These are phyloP conservation scores for Cyprinodon brontotheroides DNA, from an alignment of 2,113 vertebrate species.

Conservation along the genomic window DNA sequence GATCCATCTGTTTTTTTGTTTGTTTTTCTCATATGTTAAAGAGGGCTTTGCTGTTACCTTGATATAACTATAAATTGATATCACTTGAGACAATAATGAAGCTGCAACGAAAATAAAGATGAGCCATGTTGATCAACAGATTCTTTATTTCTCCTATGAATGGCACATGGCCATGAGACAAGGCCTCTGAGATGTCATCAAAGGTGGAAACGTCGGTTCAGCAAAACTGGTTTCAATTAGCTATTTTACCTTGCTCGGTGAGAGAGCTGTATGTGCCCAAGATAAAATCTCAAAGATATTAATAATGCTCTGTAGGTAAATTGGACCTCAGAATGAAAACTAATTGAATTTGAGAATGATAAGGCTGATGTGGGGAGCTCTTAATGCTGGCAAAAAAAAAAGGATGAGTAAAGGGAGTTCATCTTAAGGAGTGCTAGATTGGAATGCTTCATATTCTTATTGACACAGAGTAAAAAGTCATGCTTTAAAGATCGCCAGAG, in stretches of 20 bases:
- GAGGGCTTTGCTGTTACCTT: constrained; percentile 2
- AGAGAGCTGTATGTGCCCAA: constrained; percentile 64
- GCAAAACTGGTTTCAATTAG: constrained; percentile 79
- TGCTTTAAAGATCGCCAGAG: constrained; percentile 26
- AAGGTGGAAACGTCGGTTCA: constrained; percentile 67
- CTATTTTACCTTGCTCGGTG: constrained; percentile 76
- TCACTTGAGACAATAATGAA: constrained; percentile 12
- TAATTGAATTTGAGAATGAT: constrained; percentile 79
- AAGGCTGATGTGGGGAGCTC: constrained; percentile 67
- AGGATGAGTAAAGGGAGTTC: constrained; percentile 23
- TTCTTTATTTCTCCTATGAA: constrained; percentile 39
- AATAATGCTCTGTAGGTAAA: constrained; percentile 66
- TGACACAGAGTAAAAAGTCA: constrained; percentile 38
- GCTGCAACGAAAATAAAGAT: neutral
- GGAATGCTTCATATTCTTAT: constrained; percentile 42
- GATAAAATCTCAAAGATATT: constrained; percentile 76
- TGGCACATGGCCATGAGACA: constrained; percentile 12
- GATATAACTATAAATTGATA: constrained; percentile 16
- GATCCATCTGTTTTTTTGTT: neutral
- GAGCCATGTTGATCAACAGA: constrained; percentile 24
- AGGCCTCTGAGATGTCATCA: constrained; percentile 26
- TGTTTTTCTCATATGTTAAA: neutral
- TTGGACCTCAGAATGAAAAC: constrained; percentile 70
- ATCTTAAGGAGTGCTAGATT: constrained; percentile 10
- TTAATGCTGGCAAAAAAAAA: constrained; percentile 39